Percentiles rank a stretch among this genome's conserved stretches.
Evolutionary conservation across 2,797 vertebrate genomes (phyloP).

Genomic region (Chaetophractus vellerosus): DNA sequence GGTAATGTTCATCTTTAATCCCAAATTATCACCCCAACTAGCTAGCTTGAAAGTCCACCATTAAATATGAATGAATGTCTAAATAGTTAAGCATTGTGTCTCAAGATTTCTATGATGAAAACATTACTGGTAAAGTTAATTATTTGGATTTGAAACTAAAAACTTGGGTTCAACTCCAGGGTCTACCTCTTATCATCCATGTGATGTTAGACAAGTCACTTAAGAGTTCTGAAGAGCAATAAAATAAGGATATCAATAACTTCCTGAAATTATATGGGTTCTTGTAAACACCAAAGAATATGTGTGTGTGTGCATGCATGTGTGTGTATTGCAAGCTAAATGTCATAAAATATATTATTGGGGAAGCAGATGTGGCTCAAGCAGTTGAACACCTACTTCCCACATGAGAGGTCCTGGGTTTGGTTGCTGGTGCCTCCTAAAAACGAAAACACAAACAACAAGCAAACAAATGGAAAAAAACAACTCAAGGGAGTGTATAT

Average conservation of each 20-base stretch:
- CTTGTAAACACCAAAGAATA: neutral
- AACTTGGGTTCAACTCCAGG: neutral
- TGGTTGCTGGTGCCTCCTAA: no score
- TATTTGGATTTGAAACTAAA: neutral
- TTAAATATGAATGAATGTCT: neutral
- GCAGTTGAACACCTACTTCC: no score
- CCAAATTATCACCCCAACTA: neutral
- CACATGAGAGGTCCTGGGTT: no score
- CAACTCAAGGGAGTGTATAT: no score
- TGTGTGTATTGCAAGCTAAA: neutral
- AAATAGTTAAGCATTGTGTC: neutral
- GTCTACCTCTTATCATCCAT: neutral
- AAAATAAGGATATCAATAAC: neutral
- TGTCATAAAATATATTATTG: neutral
- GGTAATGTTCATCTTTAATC: neutral
- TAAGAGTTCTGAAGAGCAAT: neutral
- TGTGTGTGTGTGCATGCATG: no score
- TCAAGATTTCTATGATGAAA: neutral
- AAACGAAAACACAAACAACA: no score
- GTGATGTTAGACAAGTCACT: neutral
- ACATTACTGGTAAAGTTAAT: neutral
- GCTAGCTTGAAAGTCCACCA: neutral
- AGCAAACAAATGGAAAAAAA: no score
- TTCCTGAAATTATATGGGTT: neutral
- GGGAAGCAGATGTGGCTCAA: no score